Evolutionary conservation across 2,888 invertebrate species (phyloP).

Genomic region (Drosophila melanosoma): DNA sequence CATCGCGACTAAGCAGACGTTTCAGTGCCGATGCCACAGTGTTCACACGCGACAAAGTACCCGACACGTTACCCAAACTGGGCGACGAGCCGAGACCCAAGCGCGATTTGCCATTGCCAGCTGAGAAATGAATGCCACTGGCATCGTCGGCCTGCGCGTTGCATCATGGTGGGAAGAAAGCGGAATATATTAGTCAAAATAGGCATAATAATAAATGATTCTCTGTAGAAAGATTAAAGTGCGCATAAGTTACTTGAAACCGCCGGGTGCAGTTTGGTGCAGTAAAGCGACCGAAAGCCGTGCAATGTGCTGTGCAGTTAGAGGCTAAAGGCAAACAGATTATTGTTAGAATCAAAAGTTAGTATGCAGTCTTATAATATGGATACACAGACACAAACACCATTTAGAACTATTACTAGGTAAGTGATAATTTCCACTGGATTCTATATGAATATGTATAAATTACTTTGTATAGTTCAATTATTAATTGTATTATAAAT

Average conservation of each 20-base stretch:
- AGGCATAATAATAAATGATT: neutral
- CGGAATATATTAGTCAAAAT: constrained; percentile 11
- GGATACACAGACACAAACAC: constrained; percentile 60
- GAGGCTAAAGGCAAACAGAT: constrained; percentile 69
- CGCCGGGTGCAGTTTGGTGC: constrained; percentile 58
- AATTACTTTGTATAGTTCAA: neutral
- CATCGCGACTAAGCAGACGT: constrained; percentile 91
- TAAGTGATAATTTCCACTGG: constrained; percentile 25
- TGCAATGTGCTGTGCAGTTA: constrained; percentile 68
- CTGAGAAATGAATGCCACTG: constrained; percentile 91
- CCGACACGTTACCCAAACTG: constrained; percentile 85
- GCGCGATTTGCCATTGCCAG: constrained; percentile 86
- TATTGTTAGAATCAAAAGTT: constrained; percentile 81
- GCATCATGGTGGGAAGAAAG: neutral
- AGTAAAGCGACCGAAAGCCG: constrained; percentile 52
- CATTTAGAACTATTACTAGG: constrained; percentile 23
- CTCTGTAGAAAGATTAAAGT: neutral
- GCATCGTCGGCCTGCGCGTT: constrained; percentile 88
- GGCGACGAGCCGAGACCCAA: constrained; percentile 85
- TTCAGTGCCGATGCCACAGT: constrained; percentile 92
- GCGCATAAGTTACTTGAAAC: constrained; percentile 65
- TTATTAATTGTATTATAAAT: neutral
- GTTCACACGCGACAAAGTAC: constrained; percentile 89
- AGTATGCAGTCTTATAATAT: constrained; percentile 64
- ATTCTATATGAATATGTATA: neutral